A percentile compares a stretch with the other conserved stretches of the same genome.
These are phyloP conservation scores for Nasua narica DNA, from an alignment of 2,797 vertebrate species.

Conservation along the genomic window DNA sequence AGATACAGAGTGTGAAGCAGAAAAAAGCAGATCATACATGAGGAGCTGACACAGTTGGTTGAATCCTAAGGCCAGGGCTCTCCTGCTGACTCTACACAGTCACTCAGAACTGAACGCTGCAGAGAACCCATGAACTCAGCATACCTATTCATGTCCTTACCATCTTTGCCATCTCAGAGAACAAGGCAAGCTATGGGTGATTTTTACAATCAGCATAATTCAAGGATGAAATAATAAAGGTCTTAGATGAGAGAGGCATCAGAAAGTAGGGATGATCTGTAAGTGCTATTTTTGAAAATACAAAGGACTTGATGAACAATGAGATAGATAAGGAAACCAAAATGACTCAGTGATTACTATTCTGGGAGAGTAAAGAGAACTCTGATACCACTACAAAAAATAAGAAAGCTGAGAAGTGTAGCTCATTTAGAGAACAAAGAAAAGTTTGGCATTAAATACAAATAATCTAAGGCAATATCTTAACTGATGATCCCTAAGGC, in stretches of 20 bases:
- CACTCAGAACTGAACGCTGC: background rate
- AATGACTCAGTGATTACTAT: background rate
- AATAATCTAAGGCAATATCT: background rate
- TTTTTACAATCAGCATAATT: background rate
- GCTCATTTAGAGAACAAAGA: background rate
- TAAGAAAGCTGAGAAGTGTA: background rate
- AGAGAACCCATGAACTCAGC: background rate
- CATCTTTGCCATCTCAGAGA: background rate
- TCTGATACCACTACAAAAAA: conserved; percentile 6
- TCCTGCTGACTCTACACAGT: background rate
- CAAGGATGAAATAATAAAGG: background rate
- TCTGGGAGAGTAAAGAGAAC: background rate
- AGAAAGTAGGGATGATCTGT: background rate
- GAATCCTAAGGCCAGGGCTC: background rate
- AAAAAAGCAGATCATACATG: background rate
- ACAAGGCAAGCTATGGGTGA: background rate
- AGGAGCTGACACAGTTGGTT: background rate
- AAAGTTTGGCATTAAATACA: background rate
- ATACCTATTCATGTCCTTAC: background rate
- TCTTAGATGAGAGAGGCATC: background rate
- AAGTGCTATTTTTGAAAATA: conserved; percentile 21
- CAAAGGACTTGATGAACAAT: background rate
- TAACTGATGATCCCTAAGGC: background rate
- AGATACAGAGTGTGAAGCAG: background rate
- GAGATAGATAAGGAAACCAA: background rate